These are phyloP conservation scores for Yponomeuta evonymella DNA, from an alignment of 2,888 invertebrate genomes.

Conservation along the genomic window DNA sequence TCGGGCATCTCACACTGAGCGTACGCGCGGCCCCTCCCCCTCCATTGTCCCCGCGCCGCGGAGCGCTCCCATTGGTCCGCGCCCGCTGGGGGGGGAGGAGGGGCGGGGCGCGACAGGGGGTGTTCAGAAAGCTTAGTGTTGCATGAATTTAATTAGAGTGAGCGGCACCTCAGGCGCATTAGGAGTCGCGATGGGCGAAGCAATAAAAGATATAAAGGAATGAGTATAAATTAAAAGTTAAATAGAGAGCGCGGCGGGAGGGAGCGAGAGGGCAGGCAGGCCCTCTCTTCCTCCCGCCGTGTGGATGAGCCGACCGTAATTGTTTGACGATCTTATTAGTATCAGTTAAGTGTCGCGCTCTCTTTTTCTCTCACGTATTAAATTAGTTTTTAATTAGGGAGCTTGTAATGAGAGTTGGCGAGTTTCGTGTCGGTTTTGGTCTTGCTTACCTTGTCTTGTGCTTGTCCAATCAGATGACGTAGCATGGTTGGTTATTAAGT, in stretches of 20 bases:
- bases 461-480: not conserved
- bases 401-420: conserved; percentile 64
- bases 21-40: conserved; percentile 38
- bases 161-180: conserved; percentile 75
- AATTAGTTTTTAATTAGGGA: conserved; percentile 73
- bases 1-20: conserved; percentile 65
- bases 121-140: conserved; percentile 67
- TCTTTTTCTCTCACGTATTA: conserved; percentile 73
- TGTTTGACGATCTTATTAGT: conserved; percentile 77
- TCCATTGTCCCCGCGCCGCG: conserved; percentile 30
- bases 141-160: conserved; percentile 76
- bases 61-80: conserved; percentile 40
- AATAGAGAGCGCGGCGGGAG: conserved; percentile 62
- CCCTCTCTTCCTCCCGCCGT: conserved; percentile 34
- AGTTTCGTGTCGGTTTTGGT: conserved; percentile 37
- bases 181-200: conserved; percentile 75
- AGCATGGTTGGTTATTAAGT: too few species aligned
- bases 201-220: conserved; percentile 77
- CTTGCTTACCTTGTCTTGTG: conserved; percentile 11
- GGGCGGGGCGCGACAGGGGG: conserved; percentile 39
- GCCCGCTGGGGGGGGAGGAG: conserved; percentile 33
- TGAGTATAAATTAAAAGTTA: conserved; percentile 77
- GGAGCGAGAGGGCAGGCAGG: conserved; percentile 37
- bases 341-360: conserved; percentile 74
- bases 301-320: conserved; percentile 64